Evolutionary conservation across 2,797 vertebrate species (phyloP), one percentile per base, ranked within the genome.

Genomic region (Microctenopoma lineatum): DNA sequence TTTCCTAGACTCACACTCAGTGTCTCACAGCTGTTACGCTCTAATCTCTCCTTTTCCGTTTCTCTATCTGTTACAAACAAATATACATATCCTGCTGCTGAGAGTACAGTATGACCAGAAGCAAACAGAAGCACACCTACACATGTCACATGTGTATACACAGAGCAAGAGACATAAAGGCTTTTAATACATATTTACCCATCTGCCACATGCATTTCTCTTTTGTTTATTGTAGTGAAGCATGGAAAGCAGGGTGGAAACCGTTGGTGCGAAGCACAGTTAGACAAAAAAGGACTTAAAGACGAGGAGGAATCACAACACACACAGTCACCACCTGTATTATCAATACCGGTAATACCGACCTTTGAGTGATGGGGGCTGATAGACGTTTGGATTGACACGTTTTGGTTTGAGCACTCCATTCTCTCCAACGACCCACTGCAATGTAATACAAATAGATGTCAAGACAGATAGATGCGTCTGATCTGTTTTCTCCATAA

Each of bases 321-420:
- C 52, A 79, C 45, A 70, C 64, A 79, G 45, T 0, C 46, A 27
- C 47, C 64, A 45, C 60, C 74, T 48, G 63, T 34, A 21, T 52
- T 2, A 12, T 10, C 25, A 14, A 1, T 6, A 3, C 42, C 0
- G 29, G 45, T n/a, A 1, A 5, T 48, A 77, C 84, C 18, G 92
- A 98, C 97, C 97, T 98, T 95, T 98, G 84, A 99, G 95, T 34
- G 97, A 98, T 25, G 97, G 97, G 0, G 97, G 97, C 1, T 96
- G 96, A 73, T 99, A 99, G 84, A 94, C 94, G 71, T 95, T 96
- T 60, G 96, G 95, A 81, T 95, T 96, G 85, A 96, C 78, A 84
- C 95, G 95, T 89, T 96, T 98, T 74, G 97, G 95, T 92, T 97
- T 98, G 29, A 96, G 95, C 71, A 97, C 93, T 18, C 96, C 96